Evolutionary conservation across 2,113 vertebrate genomes (phyloP).

Genomic region (Lasiurus cinereus): DNA sequence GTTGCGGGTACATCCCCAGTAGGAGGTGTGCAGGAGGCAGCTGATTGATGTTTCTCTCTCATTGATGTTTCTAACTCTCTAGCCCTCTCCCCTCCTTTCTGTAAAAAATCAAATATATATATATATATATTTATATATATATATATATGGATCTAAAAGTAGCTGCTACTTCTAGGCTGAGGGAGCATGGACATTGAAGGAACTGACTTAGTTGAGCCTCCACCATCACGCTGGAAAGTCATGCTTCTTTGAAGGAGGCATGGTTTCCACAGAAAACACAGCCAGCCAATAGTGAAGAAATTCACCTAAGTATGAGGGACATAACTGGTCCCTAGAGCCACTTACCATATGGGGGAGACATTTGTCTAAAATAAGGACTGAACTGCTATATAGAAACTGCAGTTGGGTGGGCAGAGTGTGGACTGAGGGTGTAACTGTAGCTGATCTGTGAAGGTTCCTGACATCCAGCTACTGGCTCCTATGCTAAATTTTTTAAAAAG

Average conservation of each 20-base stretch:
- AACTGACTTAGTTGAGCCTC: background rate
- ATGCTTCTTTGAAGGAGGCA: background rate
- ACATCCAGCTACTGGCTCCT: background rate
- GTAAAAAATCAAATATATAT: too few species aligned
- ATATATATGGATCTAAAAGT: background rate
- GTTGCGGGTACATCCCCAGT: too few species aligned
- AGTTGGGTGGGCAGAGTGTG: background rate
- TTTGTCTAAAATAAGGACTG: constrained; percentile 2
- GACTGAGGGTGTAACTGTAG: background rate
- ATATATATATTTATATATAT: too few species aligned
- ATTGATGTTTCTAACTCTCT: too few species aligned
- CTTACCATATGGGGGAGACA: constrained; percentile 5
- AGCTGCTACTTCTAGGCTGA: background rate
- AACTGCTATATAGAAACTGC: background rate
- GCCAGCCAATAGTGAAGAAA: background rate
- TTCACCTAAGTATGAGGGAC: background rate
- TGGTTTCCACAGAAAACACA: background rate
- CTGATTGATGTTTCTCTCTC: too few species aligned
- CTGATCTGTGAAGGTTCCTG: background rate
- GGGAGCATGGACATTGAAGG: background rate
- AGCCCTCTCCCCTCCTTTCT: too few species aligned
- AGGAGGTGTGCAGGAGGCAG: too few species aligned
- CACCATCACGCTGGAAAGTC: background rate
- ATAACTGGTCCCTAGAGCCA: background rate
- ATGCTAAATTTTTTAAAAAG: background rate